phyloP scores from a whole-genome alignment of 2,113 vertebrate genomes.

The Sisor rabdophorus region DNA sequence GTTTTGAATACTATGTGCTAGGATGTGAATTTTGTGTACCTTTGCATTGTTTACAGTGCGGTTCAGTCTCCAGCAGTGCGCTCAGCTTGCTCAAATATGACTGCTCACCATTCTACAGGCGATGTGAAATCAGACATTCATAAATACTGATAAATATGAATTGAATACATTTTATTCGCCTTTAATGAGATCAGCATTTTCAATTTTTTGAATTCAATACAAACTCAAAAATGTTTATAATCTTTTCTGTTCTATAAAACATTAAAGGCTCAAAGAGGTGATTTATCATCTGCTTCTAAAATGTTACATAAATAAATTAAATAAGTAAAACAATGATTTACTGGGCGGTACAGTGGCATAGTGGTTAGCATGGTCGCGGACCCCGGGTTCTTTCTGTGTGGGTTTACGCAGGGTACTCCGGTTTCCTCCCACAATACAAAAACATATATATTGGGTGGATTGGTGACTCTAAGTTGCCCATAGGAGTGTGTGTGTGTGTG shows the following conservation, averaged over 20 bases:
- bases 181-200: too few relatives aligned
- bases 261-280: background rate
- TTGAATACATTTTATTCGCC: too few relatives aligned
- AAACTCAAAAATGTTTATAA: background rate
- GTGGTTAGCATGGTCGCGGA: too few relatives aligned
- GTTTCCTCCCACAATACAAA: too few relatives aligned
- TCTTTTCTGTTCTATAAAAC: background rate
- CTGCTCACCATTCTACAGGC: slow-evolving; percentile 65
- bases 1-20: background rate
- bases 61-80: slow-evolving; percentile 54
- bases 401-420: too few relatives aligned
- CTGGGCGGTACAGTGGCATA: too few relatives aligned
- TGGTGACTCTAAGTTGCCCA: too few relatives aligned
- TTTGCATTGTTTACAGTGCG: slow-evolving; percentile 56
- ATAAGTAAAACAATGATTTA: background rate
- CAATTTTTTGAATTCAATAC: too few relatives aligned
- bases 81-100: slow-evolving; percentile 70
- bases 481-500: too few relatives aligned
- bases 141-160: slow-evolving; percentile 23
- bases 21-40: slow-evolving; percentile 53
- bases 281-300: background rate
- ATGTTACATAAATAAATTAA: background rate
- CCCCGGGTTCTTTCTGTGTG: too few relatives aligned
- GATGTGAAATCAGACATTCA: background rate
- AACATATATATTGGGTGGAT: too few relatives aligned